Percentiles rank a stretch among this genome's conserved stretches.
phyloP scores from a whole-genome alignment of 1,140 invertebrate species.

The Odontomachus brunneus region DNA sequence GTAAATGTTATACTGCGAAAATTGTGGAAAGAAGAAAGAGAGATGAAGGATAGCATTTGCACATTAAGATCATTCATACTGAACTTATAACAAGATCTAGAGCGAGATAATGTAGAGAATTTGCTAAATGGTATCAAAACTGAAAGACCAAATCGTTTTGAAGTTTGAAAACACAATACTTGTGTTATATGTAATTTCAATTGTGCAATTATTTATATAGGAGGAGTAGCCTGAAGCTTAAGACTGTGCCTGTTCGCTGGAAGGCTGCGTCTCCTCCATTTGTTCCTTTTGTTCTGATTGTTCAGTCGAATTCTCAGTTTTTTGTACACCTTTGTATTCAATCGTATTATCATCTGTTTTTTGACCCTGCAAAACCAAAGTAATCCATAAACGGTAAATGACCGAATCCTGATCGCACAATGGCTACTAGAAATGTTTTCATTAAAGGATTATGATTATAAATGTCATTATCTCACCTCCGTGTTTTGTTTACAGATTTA shows the following conservation, averaged over 20 bases:
- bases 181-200: slow-evolving; percentile 62
- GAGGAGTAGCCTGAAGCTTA: slow-evolving; percentile 83
- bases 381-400: slow-evolving; percentile 73
- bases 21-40: slow-evolving; percentile 40
- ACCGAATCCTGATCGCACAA: slow-evolving; percentile 42
- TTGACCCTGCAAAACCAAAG: slow-evolving; percentile 81
- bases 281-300: slow-evolving; percentile 80
- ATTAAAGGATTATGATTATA: slow-evolving; percentile 18
- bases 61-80: slow-evolving; percentile 36
- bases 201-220: slow-evolving; percentile 68
- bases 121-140: slow-evolving; percentile 46
- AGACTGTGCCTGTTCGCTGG: slow-evolving; percentile 83
- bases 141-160: slow-evolving; percentile 70
- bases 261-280: slow-evolving; percentile 81
- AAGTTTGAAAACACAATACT: slow-evolving; percentile 76
- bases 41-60: slow-evolving; percentile 37
- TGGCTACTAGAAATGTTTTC: slow-evolving; percentile 40
- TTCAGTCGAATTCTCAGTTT: slow-evolving; percentile 80
- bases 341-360: slow-evolving; percentile 81
- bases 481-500: slow-evolving; percentile 7
- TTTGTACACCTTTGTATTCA: slow-evolving; percentile 82
- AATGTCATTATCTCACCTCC: neutral
- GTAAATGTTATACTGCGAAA: slow-evolving; percentile 38
- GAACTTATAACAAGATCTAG: slow-evolving; percentile 1
- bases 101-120: slow-evolving; percentile 1